Percentiles rank a stretch among this genome's conserved stretches.
These are phyloP conservation scores for Empidonax traillii DNA, from an alignment of 2,113 vertebrate genomes.

Conservation along the genomic window DNA sequence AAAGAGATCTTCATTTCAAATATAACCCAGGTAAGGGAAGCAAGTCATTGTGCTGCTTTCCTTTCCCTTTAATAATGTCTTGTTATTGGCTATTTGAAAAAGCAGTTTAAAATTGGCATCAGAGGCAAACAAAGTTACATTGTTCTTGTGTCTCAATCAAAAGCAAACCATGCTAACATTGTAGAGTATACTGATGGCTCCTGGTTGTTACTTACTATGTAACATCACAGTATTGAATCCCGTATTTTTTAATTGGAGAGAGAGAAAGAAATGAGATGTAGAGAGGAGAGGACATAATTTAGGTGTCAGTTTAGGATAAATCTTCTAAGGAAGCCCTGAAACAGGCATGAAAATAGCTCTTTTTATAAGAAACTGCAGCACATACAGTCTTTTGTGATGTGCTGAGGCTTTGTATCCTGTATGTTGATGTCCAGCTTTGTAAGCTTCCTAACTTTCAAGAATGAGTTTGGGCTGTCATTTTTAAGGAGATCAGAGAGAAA, in stretches of 20 bases:
- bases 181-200: not conserved
- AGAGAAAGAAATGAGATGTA: not conserved
- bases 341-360: not conserved
- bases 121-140: not conserved
- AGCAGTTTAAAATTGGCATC: not conserved
- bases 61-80: not conserved
- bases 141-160: accelerated
- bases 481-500: not conserved
- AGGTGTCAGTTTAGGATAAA: not conserved
- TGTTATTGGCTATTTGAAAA: not conserved
- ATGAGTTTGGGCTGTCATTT: not conserved
- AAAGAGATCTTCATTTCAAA: slow-evolving; percentile 96
- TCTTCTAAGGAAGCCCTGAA: not conserved
- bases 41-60: not conserved
- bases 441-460: not conserved
- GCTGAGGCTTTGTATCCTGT: not conserved
- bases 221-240: not conserved
- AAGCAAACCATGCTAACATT: not conserved
- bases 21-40: slow-evolving; percentile 86
- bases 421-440: not conserved
- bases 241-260: not conserved
- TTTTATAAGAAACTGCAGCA: not conserved
- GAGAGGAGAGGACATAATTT: not conserved
- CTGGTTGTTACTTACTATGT: not conserved
- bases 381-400: not conserved